Percentiles rank a stretch among this genome's conserved stretches.
phyloP scores from a whole-genome alignment of 2,113 vertebrate species.

The Oryzias curvinotus region DNA sequence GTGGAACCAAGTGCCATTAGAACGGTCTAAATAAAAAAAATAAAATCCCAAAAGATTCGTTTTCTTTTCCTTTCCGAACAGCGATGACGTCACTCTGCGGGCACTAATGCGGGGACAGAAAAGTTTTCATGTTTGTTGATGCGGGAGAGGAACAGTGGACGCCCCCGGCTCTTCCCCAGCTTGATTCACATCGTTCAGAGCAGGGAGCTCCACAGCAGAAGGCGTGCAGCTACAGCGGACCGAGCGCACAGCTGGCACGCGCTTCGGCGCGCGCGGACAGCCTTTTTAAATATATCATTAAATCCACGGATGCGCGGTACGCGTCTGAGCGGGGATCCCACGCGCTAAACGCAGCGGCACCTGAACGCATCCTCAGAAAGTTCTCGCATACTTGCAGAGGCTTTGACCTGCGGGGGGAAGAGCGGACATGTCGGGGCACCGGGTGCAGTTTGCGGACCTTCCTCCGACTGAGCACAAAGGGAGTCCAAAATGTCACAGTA shows the following conservation, averaged over 20 bases:
- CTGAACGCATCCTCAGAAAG: conserved; percentile 33
- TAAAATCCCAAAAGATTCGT: no score
- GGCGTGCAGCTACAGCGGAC: conserved; percentile 44
- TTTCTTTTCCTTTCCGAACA: neutral
- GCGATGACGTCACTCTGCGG: conserved; percentile 60
- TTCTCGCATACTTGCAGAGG: conserved; percentile 54
- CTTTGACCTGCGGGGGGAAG: conserved; percentile 22
- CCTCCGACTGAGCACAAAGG: conserved; percentile 69
- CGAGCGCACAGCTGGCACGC: conserved; percentile 55
- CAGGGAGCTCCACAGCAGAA: conserved; percentile 3
- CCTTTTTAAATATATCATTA: neutral
- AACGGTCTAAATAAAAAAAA: no score
- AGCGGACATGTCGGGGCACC: conserved; percentile 77
- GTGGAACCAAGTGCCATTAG: no score
- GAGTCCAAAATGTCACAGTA: conserved; percentile 72
- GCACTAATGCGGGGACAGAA: conserved; percentile 21
- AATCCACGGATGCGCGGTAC: conserved; percentile 18
- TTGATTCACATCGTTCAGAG: neutral
- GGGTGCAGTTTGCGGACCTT: conserved; percentile 81
- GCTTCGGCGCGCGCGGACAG: conserved; percentile 32
- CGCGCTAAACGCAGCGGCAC: conserved; percentile 13
- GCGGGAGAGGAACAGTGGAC: neutral
- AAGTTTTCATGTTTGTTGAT: conserved; percentile 34
- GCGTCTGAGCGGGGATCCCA: conserved; percentile 21
- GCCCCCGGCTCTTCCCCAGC: neutral